These are phyloP conservation scores for Acomys russatus DNA, from an alignment of 2,797 vertebrate genomes.

Conservation along the genomic window DNA sequence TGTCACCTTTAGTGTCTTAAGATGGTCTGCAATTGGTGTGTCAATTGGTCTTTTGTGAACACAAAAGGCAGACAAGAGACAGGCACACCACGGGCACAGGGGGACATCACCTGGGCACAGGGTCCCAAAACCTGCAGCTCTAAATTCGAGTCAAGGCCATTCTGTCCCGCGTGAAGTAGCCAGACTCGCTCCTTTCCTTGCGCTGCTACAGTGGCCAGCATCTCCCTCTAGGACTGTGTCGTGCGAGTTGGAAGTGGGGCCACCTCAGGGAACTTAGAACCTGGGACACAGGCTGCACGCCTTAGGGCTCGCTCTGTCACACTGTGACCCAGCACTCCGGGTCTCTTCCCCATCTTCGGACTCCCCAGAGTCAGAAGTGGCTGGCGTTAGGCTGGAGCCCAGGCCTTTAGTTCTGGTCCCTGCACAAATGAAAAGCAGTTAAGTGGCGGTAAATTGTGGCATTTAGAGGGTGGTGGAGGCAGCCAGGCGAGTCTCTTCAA, in stretches of 20 bases:
- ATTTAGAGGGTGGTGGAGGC: constrained; percentile 22
- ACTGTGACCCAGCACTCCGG: neutral
- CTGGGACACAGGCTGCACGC: neutral
- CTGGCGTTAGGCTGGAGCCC: constrained; percentile 91
- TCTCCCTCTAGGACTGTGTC: neutral
- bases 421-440: constrained; percentile 98
- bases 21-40: too few species aligned
- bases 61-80: neutral
- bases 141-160: neutral
- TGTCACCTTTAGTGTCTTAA: neutral
- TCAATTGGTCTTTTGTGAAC: neutral
- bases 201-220: neutral
- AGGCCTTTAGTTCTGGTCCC: constrained; percentile 98
- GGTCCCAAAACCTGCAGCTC: neutral
- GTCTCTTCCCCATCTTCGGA: neutral
- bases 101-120: too few species aligned
- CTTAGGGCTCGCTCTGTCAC: neutral
- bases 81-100: neutral
- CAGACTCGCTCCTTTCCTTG: neutral
- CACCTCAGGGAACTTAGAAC: neutral
- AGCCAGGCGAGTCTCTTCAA: neutral
- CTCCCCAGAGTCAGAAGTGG: neutral
- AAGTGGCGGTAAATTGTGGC: constrained; percentile 97
- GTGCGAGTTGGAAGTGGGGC: neutral
- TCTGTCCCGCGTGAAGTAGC: neutral